Base-by-base conservation (phyloP, 2,888 invertebrate genomes). In the Epicampocera succincta region DNA sequence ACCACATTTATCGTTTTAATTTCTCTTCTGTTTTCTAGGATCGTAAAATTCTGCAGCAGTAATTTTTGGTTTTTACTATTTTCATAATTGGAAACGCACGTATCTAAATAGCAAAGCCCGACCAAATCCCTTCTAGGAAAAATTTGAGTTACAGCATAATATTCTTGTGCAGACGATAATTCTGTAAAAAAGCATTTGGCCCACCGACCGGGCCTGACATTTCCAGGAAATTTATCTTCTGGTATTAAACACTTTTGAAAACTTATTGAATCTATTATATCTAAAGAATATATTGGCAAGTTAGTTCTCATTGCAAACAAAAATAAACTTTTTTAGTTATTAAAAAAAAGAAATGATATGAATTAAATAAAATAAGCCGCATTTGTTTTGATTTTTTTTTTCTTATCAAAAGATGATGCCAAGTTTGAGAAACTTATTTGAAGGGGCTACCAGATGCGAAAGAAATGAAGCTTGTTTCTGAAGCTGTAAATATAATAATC, bases 31-130 rank as follows among this genome's bases (percentile, higher is more conserved):
- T 29, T 29, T 44, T 69, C 44, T 11, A 84, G 25, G 6, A 71
- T 1, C 11, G 65, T 38, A 13, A 79, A 6, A 13, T 58, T 33
- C 0, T 56, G 19, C 12, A 85, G 17, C 3, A 65, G 17, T 1
- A 79, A 38, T 42, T 66, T 15, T 9, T 72, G 21, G n/a, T 50
- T 46, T 3, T 61, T 19, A n/a, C n/a, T n/a, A 2, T n/a, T 2
- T 4, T 56, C 6, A 46, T 19, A 19, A 6, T 84, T 84, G 0
- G 88, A 81, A 38, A 90, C 89, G 12, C 83, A 52, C 17, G 75
- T 63, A 71, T 89, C 89, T 50, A 90, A 21, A 48, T 86, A 88
- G 81, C 86, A 86, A n/a, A 84, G 76, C 21, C 80, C 79, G 4
- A 82, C 71, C 11, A 76, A 79, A 0, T 76, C 78, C 13, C 65